Evolutionary conservation across 2,888 invertebrate species (phyloP).

Genomic region (Dynastes hyllus): DNA sequence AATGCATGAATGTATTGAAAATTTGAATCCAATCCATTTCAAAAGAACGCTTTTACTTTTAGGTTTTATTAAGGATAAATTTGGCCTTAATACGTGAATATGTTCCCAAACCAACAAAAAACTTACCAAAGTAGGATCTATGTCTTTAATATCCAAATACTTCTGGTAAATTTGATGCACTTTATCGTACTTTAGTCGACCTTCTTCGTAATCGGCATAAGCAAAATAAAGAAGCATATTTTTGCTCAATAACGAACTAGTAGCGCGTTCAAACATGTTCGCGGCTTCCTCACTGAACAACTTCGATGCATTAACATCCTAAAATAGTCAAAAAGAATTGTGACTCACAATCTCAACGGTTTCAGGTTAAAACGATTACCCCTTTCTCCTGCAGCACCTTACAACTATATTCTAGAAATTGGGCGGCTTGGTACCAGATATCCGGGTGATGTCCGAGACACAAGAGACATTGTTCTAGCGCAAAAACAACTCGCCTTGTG

Average conservation of each 20-base stretch:
- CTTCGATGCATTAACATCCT: constrained; percentile 95
- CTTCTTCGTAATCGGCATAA: constrained; percentile 99
- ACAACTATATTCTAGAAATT: constrained; percentile 96
- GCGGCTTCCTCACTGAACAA: constrained; percentile 96
- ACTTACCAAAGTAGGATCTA: constrained; percentile 94
- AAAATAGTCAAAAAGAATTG: constrained; percentile 55
- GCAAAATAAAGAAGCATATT: constrained; percentile 98
- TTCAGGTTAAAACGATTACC: constrained; percentile 70
- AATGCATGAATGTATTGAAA: too few species aligned
- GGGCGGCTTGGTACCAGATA: constrained; percentile 99
- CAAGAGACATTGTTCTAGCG: constrained; percentile 97
- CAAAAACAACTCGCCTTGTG: constrained; percentile 97
- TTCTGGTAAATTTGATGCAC: constrained; percentile 97
- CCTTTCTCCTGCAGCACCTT: constrained; percentile 96
- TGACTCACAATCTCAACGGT: background rate
- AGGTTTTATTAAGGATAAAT: too few species aligned
- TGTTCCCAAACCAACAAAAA: constrained; percentile 4
- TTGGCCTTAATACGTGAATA: background rate
- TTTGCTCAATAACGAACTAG: constrained; percentile 88
- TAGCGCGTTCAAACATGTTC: constrained; percentile 95
- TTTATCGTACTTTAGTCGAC: constrained; percentile 95
- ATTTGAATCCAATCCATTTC: too few species aligned
- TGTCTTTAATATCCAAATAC: constrained; percentile 89
- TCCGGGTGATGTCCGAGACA: constrained; percentile 98
- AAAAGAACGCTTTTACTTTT: too few species aligned